Conservation (phyloP, 1,140 invertebrate species). For the Mercenaria mercenaria region DNA sequence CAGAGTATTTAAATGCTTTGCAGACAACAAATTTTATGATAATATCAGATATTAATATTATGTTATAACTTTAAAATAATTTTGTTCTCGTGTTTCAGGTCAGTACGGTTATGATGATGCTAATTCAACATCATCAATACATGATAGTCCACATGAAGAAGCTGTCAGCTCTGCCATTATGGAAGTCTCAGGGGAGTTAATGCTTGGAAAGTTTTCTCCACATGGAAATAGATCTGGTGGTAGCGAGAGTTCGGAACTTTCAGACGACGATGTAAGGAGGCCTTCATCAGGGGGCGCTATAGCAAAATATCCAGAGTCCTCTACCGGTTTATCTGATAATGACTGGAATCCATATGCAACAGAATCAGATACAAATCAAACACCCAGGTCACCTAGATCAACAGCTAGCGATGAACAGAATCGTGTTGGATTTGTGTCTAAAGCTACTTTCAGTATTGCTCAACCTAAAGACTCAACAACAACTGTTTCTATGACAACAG, state of each 20-base stretch:
- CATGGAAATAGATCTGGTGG: constrained; percentile 61
- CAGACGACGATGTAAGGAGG: constrained; percentile 61
- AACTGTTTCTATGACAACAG: constrained; percentile 58
- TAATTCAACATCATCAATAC: constrained; percentile 49
- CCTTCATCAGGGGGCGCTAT: constrained; percentile 55
- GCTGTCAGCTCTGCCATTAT: constrained; percentile 72
- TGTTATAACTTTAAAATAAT: too few species aligned
- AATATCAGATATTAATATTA: too few species aligned
- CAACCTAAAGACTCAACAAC: constrained; percentile 31
- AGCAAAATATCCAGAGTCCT: constrained; percentile 74
- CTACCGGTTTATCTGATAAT: constrained; percentile 73
- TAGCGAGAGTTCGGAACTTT: constrained; percentile 72
- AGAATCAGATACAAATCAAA: constrained; percentile 72
- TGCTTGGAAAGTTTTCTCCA: constrained; percentile 70
- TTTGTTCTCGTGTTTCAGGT: neutral
- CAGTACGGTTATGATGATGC: constrained; percentile 52
- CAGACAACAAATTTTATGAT: too few species aligned
- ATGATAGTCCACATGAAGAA: constrained; percentile 68
- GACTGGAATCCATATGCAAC: constrained; percentile 77
- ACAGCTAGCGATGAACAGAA: constrained; percentile 45
- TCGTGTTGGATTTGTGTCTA: constrained; percentile 49
- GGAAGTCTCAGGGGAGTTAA: constrained; percentile 73
- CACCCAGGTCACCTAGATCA: constrained; percentile 68
- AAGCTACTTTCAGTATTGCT: constrained; percentile 51
- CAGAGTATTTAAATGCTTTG: too few species aligned